Conservation (phyloP, 2,888 invertebrate genomes). For the Nomada ferruginata region DNA sequence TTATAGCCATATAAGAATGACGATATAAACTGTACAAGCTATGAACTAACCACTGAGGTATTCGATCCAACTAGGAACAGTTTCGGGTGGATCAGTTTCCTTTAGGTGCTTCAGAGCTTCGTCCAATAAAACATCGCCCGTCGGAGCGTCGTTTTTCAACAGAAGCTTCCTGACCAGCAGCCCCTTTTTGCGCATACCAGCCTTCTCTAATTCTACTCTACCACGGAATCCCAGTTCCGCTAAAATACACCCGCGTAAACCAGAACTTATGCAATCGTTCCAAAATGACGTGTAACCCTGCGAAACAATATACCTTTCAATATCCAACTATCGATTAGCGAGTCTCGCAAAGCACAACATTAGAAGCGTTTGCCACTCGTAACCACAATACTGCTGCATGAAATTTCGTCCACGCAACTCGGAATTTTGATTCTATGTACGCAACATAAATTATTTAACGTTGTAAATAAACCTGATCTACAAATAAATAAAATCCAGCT, state of each 20-base stretch:
- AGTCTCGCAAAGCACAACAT: not conserved
- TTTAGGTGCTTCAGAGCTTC: conserved; percentile 98
- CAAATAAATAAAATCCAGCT: no score
- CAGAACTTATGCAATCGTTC: conserved; percentile 99
- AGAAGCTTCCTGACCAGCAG: conserved; percentile 93
- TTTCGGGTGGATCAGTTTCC: conserved; percentile 98
- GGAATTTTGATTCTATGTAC: no score
- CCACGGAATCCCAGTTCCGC: conserved; percentile 98
- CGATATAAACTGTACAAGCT: not conserved
- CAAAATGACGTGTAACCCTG: conserved; percentile 99
- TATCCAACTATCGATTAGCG: not conserved
- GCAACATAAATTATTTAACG: no score
- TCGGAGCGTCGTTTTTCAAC: conserved; percentile 95
- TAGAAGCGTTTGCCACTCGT: no score
- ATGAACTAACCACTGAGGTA: conserved; percentile 94
- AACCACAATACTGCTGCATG: no score
- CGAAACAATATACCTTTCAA: conserved; percentile 21
- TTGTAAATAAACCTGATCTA: no score
- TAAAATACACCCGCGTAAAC: conserved; percentile 98
- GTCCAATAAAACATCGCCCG: conserved; percentile 98
- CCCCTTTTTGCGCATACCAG: conserved; percentile 97
- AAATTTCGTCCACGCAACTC: no score
- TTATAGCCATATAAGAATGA: not conserved
- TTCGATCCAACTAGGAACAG: conserved; percentile 99
- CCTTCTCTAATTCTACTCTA: conserved; percentile 97